These are phyloP conservation scores for Agrotis puta DNA, from an alignment of 2,888 invertebrate species.

Conservation along the genomic window DNA sequence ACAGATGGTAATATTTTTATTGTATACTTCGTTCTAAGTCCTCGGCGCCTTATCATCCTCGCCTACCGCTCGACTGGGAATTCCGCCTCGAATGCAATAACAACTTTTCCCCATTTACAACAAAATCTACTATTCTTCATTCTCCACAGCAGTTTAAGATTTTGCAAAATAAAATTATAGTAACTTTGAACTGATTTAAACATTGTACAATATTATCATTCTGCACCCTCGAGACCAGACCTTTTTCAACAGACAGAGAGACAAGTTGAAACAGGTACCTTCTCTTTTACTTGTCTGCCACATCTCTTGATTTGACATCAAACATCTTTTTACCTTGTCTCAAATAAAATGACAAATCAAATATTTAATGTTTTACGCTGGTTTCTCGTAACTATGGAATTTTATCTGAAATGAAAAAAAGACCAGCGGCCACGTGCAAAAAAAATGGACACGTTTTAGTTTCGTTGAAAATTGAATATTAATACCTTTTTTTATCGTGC, in stretches of 20 bases:
- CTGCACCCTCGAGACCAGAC: background rate
- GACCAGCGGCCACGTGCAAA: background rate
- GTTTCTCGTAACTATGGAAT: background rate
- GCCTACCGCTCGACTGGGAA: too few relatives aligned
- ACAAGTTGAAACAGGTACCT: background rate
- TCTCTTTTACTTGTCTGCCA: background rate
- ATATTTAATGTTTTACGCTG: constrained; percentile 12
- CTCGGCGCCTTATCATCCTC: too few relatives aligned
- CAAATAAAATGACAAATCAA: constrained; percentile 18
- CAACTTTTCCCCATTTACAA: too few relatives aligned
- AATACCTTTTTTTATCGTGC: too few relatives aligned
- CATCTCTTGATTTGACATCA: constrained; percentile 4
- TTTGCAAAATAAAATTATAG: background rate
- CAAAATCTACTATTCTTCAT: too few relatives aligned
- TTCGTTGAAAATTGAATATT: too few relatives aligned
- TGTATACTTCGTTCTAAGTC: too few relatives aligned
- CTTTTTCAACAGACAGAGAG: constrained; percentile 9
- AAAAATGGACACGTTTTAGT: too few relatives aligned
- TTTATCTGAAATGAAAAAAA: constrained; percentile 4
- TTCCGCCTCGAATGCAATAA: too few relatives aligned
- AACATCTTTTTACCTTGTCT: constrained; percentile 12
- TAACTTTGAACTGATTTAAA: background rate
- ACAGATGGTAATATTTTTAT: too few relatives aligned
- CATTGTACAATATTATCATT: background rate
- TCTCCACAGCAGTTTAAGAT: too few relatives aligned